Conservation (phyloP, 2,113 vertebrate species). For the Halichoerus grypus region DNA sequence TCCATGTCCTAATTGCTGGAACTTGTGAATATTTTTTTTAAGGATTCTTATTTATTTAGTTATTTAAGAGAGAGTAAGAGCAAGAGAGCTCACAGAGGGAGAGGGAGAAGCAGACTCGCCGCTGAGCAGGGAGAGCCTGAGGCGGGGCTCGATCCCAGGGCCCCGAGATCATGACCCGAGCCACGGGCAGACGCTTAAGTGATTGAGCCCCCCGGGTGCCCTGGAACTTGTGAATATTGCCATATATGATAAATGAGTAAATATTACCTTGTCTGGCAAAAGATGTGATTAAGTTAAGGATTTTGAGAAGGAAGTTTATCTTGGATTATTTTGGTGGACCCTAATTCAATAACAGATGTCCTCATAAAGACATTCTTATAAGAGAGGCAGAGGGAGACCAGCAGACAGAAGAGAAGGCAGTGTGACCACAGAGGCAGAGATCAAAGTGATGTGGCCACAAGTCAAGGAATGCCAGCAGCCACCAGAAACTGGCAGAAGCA, state of each 20-base stretch:
- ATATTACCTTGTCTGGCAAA: neutral
- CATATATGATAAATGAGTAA: neutral
- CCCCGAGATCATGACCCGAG: neutral
- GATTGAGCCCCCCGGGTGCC: neutral
- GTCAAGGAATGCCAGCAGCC: neutral
- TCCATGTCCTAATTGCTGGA: neutral
- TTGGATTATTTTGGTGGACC: neutral
- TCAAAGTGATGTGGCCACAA: neutral
- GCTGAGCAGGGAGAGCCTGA: neutral
- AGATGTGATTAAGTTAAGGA: slow-evolving; percentile 18
- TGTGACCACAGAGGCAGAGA: neutral
- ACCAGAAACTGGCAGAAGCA: neutral
- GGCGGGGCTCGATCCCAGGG: too few relatives aligned
- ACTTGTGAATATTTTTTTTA: neutral
- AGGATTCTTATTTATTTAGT: neutral
- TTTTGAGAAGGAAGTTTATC: slow-evolving; percentile 21
- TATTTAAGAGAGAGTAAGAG: neutral
- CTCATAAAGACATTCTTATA: neutral
- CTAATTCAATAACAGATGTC: neutral
- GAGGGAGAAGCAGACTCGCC: neutral
- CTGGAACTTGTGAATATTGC: neutral
- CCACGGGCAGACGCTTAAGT: neutral
- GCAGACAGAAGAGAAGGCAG: neutral
- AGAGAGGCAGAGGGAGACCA: neutral
- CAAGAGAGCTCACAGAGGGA: neutral